Percentiles rank a stretch among this genome's conserved stretches.
Evolutionary conservation across 2,888 invertebrate genomes (phyloP).

Genomic region (Amblyteles armatorius): DNA sequence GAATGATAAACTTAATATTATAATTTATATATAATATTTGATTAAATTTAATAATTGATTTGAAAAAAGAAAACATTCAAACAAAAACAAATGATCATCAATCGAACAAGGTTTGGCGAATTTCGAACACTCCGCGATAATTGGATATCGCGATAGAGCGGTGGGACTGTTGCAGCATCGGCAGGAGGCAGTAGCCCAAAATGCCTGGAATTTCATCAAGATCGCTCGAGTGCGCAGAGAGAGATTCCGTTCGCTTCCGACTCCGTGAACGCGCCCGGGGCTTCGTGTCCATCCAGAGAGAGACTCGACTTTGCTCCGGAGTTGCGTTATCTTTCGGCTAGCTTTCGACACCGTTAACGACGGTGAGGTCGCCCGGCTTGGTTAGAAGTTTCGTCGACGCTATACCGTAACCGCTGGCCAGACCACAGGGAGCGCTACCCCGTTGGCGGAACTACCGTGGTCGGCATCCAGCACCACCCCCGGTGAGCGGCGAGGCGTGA

Average conservation of each 20-base stretch:
- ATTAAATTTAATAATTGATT: no score
- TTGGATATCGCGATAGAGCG: neutral
- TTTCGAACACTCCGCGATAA: neutral
- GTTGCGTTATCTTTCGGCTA: constrained; percentile 55
- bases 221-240: neutral
- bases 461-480: constrained; percentile 22
- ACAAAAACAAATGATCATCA: no score
- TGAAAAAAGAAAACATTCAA: no score
- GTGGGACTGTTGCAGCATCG: neutral
- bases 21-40: no score
- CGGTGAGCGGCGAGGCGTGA: constrained; percentile 55
- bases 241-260: constrained; percentile 23
- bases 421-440: constrained; percentile 28
- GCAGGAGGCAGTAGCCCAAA: neutral
- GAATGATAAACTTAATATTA: no score
- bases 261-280: constrained; percentile 1
- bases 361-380: constrained; percentile 37
- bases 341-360: constrained; percentile 44
- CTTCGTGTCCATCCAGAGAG: constrained; percentile 44
- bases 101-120: neutral
- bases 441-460: constrained; percentile 23
- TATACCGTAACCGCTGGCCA: constrained; percentile 29
- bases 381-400: constrained; percentile 50
- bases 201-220: constrained; percentile 13
- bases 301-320: constrained; percentile 33